Evolutionary conservation across 2,888 invertebrate genomes (phyloP).

Genomic region (Scrobipalpa costella): DNA sequence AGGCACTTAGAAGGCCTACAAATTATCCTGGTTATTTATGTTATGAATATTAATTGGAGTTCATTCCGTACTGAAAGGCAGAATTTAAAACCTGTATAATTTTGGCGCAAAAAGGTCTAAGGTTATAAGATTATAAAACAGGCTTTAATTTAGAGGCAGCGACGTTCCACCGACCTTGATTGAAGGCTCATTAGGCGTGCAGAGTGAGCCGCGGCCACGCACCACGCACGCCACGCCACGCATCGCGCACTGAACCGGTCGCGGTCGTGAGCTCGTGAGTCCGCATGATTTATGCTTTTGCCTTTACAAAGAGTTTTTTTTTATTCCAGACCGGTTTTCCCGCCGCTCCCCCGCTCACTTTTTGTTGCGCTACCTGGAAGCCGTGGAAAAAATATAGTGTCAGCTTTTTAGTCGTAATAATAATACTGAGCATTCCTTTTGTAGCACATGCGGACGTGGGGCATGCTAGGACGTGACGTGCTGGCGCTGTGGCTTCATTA

Average conservation of each 20-base stretch:
- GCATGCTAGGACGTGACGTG: conserved; percentile 69
- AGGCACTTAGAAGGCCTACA: not conserved
- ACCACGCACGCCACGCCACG: conserved; percentile 42
- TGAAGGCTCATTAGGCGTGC: conserved; percentile 74
- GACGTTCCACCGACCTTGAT: conserved; percentile 71
- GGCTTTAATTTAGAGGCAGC: conserved; percentile 48
- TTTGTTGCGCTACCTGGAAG: conserved; percentile 75
- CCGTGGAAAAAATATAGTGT: conserved; percentile 69
- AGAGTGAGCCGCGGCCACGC: conserved; percentile 44
- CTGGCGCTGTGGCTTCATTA: conserved; percentile 74
- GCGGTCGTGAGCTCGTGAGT: conserved; percentile 69
- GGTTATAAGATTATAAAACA: not conserved
- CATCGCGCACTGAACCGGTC: conserved; percentile 63
- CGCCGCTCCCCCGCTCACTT: conserved; percentile 53
- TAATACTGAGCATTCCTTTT: conserved; percentile 78
- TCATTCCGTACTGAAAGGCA: conserved; percentile 6
- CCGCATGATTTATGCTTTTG: conserved; percentile 76
- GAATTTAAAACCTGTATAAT: conserved; percentile 17
- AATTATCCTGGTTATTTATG: conserved; percentile 4
- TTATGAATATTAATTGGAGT: conserved; percentile 12
- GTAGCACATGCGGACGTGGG: conserved; percentile 76
- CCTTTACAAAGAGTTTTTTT: conserved; percentile 66
- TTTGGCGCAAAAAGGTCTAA: conserved; percentile 25
- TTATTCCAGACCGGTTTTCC: conserved; percentile 65
- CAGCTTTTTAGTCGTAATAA: conserved; percentile 72